Evolutionary conservation across 1,140 invertebrate species (phyloP).

Genomic region (Streblospio benedicti): DNA sequence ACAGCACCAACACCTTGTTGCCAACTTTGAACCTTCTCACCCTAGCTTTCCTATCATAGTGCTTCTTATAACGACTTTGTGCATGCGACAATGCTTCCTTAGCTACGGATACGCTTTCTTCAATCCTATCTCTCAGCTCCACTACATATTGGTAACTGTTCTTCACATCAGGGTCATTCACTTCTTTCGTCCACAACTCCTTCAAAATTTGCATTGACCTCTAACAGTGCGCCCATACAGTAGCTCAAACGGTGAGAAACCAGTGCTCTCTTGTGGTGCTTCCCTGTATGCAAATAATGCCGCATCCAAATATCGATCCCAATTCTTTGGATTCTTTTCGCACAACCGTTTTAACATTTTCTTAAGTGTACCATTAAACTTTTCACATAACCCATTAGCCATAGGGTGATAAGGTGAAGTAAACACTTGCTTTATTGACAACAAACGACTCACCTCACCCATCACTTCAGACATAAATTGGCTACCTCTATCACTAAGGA

Average conservation of each 20-base stretch:
- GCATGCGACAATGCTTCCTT: conserved; percentile 15
- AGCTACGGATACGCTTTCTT: conserved; percentile 21
- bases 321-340: conserved; percentile 11
- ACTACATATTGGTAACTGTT: conserved; percentile 12
- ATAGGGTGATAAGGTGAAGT: conserved; percentile 7
- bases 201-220: conserved; percentile 26
- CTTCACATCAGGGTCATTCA: conserved; percentile 5
- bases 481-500: not conserved
- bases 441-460: conserved; percentile 5
- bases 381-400: conserved; percentile 1
- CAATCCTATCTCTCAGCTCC: conserved; percentile 14
- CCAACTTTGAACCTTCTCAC: not conserved
- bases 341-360: too few species aligned
- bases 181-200: conserved; percentile 28
- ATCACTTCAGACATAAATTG: conserved; percentile 9
- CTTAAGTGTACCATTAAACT: too few species aligned
- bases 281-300: conserved; percentile 16
- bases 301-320: conserved; percentile 10
- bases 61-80: conserved; percentile 11
- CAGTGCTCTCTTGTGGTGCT: conserved; percentile 13
- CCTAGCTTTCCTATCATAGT: conserved; percentile 12
- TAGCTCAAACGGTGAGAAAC: conserved; percentile 31
- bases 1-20: not conserved
- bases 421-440: conserved; percentile 3
- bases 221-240: conserved; percentile 29